These are phyloP conservation scores for Bothrops jararaca DNA, from an alignment of 2,113 vertebrate genomes.

Conservation along the genomic window DNA sequence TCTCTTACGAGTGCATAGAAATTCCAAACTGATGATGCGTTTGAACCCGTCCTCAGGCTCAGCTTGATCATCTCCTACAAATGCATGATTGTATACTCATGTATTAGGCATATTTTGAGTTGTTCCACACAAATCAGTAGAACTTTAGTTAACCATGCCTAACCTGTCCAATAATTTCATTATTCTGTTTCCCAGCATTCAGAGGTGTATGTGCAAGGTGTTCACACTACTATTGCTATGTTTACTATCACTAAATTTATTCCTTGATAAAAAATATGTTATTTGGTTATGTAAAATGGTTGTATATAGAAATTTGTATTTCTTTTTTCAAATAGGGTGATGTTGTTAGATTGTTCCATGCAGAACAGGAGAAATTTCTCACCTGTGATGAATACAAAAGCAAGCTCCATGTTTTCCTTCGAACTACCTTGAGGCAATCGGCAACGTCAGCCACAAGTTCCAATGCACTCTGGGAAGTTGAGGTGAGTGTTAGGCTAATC, in stretches of 20 bases:
- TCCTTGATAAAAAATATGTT: background rate
- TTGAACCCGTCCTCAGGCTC: background rate
- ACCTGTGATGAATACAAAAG: conserved; percentile 92
- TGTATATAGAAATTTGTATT: background rate
- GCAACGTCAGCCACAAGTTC: conserved; percentile 96
- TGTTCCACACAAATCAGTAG: background rate
- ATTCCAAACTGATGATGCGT: background rate
- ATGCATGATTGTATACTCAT: background rate
- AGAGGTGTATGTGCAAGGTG: background rate
- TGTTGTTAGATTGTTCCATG: conserved; percentile 92
- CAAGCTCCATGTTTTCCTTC: conserved; percentile 90
- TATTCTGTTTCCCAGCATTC: background rate
- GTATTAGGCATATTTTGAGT: background rate
- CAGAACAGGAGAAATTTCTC: conserved; percentile 97
- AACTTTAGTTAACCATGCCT: background rate
- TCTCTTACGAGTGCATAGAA: background rate
- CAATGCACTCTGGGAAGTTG: conserved; percentile 96
- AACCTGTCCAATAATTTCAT: background rate
- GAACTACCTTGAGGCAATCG: conserved; percentile 90
- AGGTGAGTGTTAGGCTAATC: conserved; percentile 71
- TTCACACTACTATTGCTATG: background rate
- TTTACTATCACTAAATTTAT: background rate
- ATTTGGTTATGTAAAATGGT: background rate
- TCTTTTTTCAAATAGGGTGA: conserved; percentile 76
- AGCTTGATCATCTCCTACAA: background rate